Conservation (phyloP, 2,888 invertebrate genomes). For the Reticulitermes lucifugus region DNA sequence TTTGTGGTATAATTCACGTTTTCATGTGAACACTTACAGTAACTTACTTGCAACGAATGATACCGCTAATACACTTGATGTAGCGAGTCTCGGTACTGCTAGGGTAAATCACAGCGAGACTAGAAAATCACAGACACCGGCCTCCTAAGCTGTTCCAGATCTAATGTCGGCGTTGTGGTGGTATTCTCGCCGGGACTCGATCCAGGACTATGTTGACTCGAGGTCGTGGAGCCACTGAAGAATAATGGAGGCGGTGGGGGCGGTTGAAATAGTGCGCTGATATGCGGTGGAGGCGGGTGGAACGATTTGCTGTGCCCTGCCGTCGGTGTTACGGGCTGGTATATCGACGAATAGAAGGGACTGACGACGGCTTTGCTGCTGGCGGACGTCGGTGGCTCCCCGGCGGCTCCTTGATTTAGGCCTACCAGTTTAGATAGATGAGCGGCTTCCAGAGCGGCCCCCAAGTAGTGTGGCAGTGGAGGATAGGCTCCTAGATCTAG, state of each 20-base stretch:
- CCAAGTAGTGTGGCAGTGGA: slow-evolving; percentile 79
- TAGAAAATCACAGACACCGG: slow-evolving; percentile 80
- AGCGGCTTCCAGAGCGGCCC: slow-evolving; percentile 77
- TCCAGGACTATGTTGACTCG: slow-evolving; percentile 63
- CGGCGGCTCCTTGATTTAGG: slow-evolving; percentile 58
- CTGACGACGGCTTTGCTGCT: slow-evolving; percentile 69
- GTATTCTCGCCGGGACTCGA: slow-evolving; percentile 60
- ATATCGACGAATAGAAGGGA: slow-evolving; percentile 77
- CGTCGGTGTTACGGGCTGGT: slow-evolving; percentile 57
- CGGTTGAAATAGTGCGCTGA: slow-evolving; percentile 59
- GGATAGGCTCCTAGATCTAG: slow-evolving; percentile 66
- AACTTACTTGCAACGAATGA: no score
- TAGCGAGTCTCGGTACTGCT: no score
- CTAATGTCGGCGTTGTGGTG: slow-evolving; percentile 51
- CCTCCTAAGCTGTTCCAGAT: slow-evolving; percentile 69
- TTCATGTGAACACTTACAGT: no score
- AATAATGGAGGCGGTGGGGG: slow-evolving; percentile 67
- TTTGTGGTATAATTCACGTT: no score
- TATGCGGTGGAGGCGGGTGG: slow-evolving; percentile 42
- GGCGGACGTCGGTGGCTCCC: slow-evolving; percentile 18
- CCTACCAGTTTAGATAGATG: slow-evolving; percentile 72
- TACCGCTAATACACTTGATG: no score
- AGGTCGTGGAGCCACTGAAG: slow-evolving; percentile 57
- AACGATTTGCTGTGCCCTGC: slow-evolving; percentile 43
- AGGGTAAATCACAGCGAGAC: slow-evolving; percentile 47